These are phyloP conservation scores for Dendrolimus houi DNA, from an alignment of 2,888 invertebrate genomes.

Conservation along the genomic window DNA sequence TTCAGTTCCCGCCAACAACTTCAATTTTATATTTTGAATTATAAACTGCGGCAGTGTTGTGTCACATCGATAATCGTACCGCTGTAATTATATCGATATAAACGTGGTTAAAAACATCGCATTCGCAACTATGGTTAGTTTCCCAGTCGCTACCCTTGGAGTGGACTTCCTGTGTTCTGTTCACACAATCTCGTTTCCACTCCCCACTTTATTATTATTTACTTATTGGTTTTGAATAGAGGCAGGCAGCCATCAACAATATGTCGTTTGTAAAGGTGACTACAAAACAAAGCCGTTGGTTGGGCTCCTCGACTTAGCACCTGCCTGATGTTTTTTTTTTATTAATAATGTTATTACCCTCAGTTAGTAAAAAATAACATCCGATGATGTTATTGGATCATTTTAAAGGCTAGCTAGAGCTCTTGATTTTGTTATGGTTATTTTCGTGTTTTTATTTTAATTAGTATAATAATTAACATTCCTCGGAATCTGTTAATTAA, in stretches of 20 bases:
- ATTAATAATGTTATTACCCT: conserved; percentile 15
- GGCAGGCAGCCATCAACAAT: conserved; percentile 66
- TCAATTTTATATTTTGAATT: no score
- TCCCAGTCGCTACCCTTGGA: conserved; percentile 41
- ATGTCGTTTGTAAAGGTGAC: conserved; percentile 70
- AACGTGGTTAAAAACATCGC: neutral
- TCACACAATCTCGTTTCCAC: conserved; percentile 59
- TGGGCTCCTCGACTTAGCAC: conserved; percentile 58
- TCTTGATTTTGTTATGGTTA: neutral
- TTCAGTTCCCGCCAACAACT: no score
- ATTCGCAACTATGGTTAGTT: conserved; percentile 13
- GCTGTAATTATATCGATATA: no score
- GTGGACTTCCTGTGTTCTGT: conserved; percentile 61
- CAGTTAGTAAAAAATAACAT: neutral
- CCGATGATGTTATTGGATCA: neutral
- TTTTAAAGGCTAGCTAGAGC: neutral
- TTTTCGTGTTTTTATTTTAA: neutral
- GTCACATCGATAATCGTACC: no score
- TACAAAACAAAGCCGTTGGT: conserved; percentile 71
- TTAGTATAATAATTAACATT: neutral
- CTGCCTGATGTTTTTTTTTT: conserved; percentile 47
- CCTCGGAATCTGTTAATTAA: conserved; percentile 12
- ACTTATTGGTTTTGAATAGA: conserved; percentile 68
- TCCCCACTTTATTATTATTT: conserved; percentile 68
- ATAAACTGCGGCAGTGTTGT: no score